Percentiles rank a stretch among this genome's conserved stretches.
These are phyloP conservation scores for Geopemphigus sp. DNA, from an alignment of 1,140 invertebrate genomes.

Conservation along the genomic window DNA sequence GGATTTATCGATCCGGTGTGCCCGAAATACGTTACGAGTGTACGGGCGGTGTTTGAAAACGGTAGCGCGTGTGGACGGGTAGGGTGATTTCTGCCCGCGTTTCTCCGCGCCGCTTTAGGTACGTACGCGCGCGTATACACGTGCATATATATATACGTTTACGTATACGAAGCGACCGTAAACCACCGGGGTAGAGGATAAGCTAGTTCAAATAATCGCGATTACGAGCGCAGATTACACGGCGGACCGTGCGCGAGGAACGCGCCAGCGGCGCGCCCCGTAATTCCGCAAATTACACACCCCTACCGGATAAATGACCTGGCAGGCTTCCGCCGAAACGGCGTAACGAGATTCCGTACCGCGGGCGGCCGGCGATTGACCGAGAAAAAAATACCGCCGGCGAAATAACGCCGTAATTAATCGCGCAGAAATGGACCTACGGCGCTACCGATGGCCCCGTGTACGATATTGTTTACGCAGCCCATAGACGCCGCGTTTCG, in stretches of 20 bases:
- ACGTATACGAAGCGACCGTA: background rate
- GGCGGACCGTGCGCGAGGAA: background rate
- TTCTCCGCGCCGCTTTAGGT: too few species aligned
- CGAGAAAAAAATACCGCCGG: too few species aligned
- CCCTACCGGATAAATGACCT: background rate
- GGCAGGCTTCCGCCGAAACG: background rate
- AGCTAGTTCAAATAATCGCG: slow-evolving; percentile 1
- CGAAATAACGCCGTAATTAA: background rate
- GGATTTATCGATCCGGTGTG: too few species aligned
- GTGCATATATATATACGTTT: background rate
- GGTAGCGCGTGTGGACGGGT: too few species aligned
- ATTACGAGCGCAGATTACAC: background rate
- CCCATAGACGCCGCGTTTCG: background rate
- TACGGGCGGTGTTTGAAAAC: too few species aligned
- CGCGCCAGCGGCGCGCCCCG: background rate
- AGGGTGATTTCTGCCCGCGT: too few species aligned
- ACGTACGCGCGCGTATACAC: background rate
- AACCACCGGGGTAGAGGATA: background rate
- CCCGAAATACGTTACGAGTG: too few species aligned
- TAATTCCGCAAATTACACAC: background rate
- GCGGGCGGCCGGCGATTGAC: too few species aligned
- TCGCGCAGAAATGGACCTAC: background rate
- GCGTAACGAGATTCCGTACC: too few species aligned
- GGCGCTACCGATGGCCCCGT: background rate
- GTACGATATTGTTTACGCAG: too few species aligned